Conservation (phyloP, 1,140 invertebrate species). For the Nasonia giraulti region DNA sequence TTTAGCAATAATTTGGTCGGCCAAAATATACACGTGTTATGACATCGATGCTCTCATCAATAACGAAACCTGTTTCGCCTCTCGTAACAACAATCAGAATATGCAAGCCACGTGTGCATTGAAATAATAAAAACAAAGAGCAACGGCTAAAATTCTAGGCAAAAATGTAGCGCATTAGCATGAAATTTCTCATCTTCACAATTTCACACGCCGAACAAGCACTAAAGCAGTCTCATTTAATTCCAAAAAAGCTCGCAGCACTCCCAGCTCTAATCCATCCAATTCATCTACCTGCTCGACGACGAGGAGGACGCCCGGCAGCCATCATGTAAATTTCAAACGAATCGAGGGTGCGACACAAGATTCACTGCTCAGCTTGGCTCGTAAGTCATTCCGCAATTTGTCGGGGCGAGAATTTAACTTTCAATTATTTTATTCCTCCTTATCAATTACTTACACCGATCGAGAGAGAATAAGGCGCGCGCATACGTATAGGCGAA, state of each 20-base stretch:
- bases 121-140: no score
- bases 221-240: background rate
- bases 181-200: background rate
- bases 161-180: background rate
- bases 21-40: no score
- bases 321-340: slow-evolving; percentile 28
- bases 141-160: background rate
- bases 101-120: no score
- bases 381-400: slow-evolving; percentile 54
- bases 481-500: background rate
- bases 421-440: slow-evolving; percentile 68
- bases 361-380: background rate
- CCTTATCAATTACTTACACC: slow-evolving; percentile 68
- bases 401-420: slow-evolving; percentile 62
- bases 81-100: background rate
- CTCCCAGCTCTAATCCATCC: background rate
- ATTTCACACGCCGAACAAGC: background rate
- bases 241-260: background rate
- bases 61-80: background rate
- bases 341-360: background rate
- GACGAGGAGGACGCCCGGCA: background rate
- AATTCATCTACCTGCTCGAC: slow-evolving; percentile 5
- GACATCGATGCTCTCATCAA: no score
- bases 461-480: slow-evolving; percentile 35
- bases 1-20: no score